Conservation (phyloP, 2,888 invertebrate species). For the Drosophila nigricruria region DNA sequence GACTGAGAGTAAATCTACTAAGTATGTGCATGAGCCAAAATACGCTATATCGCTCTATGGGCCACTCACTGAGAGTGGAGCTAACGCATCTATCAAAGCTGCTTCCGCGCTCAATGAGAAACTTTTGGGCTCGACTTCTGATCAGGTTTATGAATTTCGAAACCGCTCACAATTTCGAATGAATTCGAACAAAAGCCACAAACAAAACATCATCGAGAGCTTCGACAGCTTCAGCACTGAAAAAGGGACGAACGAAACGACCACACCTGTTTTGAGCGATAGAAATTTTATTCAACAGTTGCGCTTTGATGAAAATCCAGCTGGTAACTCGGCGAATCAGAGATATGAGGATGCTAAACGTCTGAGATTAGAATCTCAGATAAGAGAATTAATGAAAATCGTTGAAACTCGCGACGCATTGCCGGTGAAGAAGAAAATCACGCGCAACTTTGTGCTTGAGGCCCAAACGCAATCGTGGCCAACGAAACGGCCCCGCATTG, state of each 20-base stretch:
- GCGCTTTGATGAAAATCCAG: too few relatives aligned
- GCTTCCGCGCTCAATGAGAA: too few relatives aligned
- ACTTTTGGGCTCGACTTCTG: not conserved
- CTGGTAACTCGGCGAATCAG: too few relatives aligned
- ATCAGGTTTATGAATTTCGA: not conserved
- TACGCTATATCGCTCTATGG: not conserved
- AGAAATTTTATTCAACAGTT: too few relatives aligned
- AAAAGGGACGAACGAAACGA: too few relatives aligned
- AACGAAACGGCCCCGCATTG: not conserved
- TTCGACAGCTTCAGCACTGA: not conserved
- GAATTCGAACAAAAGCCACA: not conserved
- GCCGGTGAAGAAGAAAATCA: not conserved
- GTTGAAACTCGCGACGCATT: slow-evolving; percentile 3
- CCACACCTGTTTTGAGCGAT: too few relatives aligned
- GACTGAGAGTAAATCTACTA: too few relatives aligned
- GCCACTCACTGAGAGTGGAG: not conserved
- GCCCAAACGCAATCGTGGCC: slow-evolving; percentile 9
- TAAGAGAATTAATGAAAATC: slow-evolving; percentile 10
- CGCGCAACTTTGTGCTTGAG: slow-evolving; percentile 35
- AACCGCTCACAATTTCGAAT: not conserved
- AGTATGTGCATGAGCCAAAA: too few relatives aligned
- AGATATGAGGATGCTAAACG: not conserved
- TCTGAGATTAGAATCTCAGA: not conserved
- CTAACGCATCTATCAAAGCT: not conserved
- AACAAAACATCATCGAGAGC: not conserved